Evolutionary conservation across 2,797 vertebrate genomes (phyloP), one percentile per base, ranked within the genome.

Genomic region (Mormyrops attenuatus): DNA sequence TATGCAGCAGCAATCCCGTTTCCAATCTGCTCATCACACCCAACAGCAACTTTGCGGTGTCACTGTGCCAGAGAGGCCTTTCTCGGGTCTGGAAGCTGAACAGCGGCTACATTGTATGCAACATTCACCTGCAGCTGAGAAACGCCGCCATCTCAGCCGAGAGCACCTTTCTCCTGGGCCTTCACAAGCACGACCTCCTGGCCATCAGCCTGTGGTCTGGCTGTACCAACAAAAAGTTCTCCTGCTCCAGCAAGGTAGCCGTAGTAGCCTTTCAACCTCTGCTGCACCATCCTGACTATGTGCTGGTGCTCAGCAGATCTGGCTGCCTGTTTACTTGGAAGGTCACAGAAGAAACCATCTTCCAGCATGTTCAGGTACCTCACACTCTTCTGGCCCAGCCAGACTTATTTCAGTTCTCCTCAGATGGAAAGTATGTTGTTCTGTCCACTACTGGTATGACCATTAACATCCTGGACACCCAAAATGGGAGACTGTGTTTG

Each of bases 121-220:
- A 91, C 90, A 94, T 97, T 90, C 92, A 92, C 90, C 87, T 91
- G 20, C 89, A 92, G 89, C 92, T 97, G 3, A 92, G 90, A 6
- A 92, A 95, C 2, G 94, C 96, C 4, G 91, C 93, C 85, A 95
- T 97, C 90, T 95, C 95, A 0, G 90, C 95, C 1, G 95, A 96
- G 90, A 95, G 96, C 92, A 97, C 96, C 8, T 97, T 96, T 88
- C 93, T 97, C 38, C 90, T 97, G 5, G 96, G 97, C 30, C 90
- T 91, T 22, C 89, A 89, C 22, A 22, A 5, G 2, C 94, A 94
- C 2, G 93, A 94, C 90, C 95, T 97, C 47, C 90, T 97, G 69
- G 96, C 96, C 50, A 94, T 95, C 30, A 96, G 94, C 88, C 92
- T 97, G 84, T 97, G 97, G 96, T 96, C 95, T 0, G 97, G 97